Percentiles rank a stretch among this genome's conserved stretches.
Conservation (phyloP, 2,888 invertebrate genomes). For the Magallana nippona region DNA sequence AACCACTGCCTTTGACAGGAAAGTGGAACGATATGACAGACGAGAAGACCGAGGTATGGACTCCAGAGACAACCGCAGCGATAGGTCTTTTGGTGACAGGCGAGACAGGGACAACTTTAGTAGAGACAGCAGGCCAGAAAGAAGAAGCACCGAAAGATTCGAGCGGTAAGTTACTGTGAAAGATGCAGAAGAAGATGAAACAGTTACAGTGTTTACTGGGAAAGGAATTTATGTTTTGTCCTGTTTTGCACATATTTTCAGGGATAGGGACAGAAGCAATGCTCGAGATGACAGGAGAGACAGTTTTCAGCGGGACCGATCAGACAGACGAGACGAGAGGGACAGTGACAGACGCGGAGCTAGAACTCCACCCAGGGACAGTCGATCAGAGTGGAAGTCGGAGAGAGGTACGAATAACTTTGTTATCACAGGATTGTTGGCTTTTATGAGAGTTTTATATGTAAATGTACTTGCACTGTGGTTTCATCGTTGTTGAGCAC, state of each 20-base stretch:
- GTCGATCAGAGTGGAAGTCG: constrained; percentile 59
- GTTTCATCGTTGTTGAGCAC: no score
- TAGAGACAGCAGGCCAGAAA: constrained; percentile 52
- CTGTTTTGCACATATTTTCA: neutral
- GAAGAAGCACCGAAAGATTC: constrained; percentile 53
- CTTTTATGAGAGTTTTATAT: no score
- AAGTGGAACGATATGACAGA: constrained; percentile 65
- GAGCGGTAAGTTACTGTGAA: constrained; percentile 47
- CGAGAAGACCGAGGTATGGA: constrained; percentile 52
- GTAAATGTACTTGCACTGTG: no score
- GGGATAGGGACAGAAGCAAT: constrained; percentile 40
- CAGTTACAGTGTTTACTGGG: no score
- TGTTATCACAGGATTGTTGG: neutral
- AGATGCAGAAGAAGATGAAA: neutral
- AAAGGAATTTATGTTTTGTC: no score
- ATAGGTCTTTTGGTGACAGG: constrained; percentile 53
- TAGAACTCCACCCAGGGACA: constrained; percentile 51
- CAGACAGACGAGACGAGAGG: constrained; percentile 50
- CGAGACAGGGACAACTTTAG: constrained; percentile 53
- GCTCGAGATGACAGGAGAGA: constrained; percentile 54
- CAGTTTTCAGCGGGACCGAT: constrained; percentile 34
- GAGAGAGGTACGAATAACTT: constrained; percentile 46
- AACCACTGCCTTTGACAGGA: constrained; percentile 51
- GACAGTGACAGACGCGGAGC: constrained; percentile 50
- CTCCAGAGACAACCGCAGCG: constrained; percentile 36